Percentiles rank a stretch among this genome's conserved stretches.
phyloP scores from a whole-genome alignment of 2,113 vertebrate genomes.

The Salvelinus alpinus region DNA sequence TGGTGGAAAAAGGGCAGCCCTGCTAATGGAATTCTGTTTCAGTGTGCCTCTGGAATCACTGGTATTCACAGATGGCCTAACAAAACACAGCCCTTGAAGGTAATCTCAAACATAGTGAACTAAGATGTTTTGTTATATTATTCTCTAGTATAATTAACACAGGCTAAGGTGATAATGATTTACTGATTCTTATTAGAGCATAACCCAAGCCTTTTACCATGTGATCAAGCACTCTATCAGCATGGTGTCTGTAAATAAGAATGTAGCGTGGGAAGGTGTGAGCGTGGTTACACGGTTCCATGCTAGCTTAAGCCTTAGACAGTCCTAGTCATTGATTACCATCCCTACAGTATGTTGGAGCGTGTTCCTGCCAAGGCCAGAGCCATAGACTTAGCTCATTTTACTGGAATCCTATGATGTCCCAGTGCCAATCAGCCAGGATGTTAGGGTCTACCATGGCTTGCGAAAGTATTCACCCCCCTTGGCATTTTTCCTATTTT shows the following conservation, averaged over 20 bases:
- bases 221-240: too few species aligned
- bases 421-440: neutral
- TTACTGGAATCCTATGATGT: neutral
- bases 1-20: neutral
- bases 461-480: too few species aligned
- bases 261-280: too few species aligned
- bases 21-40: neutral
- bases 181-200: too few species aligned
- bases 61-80: neutral
- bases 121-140: neutral
- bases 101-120: neutral
- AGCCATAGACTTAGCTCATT: neutral
- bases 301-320: neutral
- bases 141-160: neutral
- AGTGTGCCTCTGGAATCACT: neutral
- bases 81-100: neutral
- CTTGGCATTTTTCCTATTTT: too few species aligned
- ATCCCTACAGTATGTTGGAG: neutral
- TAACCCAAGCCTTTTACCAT: too few species aligned
- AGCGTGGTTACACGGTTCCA: neutral
- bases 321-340: neutral
- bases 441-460: neutral
- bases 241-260: neutral
- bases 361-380: neutral
- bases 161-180: too few species aligned